phyloP scores from a whole-genome alignment of 1,140 invertebrate genomes.

The Pomacea maculata region DNA sequence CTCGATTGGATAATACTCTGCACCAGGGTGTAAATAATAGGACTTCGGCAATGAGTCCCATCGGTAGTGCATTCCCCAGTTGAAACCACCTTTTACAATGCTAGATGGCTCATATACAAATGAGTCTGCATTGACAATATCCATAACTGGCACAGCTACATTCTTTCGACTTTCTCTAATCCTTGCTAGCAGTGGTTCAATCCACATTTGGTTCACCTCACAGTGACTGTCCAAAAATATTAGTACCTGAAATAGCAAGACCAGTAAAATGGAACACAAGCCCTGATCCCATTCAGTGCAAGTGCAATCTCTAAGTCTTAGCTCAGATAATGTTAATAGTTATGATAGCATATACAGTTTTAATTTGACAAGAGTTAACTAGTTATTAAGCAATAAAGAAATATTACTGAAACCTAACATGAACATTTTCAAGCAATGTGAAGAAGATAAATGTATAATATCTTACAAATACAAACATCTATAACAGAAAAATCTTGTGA shows the following conservation, averaged over 20 bases:
- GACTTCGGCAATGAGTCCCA: constrained; percentile 59
- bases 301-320: too few relatives aligned
- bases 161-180: constrained; percentile 86
- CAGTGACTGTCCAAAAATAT: constrained; percentile 99
- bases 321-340: too few relatives aligned
- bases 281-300: too few relatives aligned
- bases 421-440: background rate
- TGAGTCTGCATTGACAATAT: constrained; percentile 96
- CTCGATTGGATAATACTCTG: constrained; percentile 41
- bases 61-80: constrained; percentile 61
- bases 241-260: constrained; percentile 76
- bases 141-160: constrained; percentile 88
- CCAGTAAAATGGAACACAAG: too few relatives aligned
- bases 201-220: constrained; percentile 95
- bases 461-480: too few relatives aligned
- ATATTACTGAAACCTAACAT: background rate
- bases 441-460: background rate
- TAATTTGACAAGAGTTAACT: background rate
- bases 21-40: constrained; percentile 20
- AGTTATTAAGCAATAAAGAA: background rate
- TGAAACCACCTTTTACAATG: constrained; percentile 60
- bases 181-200: constrained; percentile 92
- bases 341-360: too few relatives aligned
- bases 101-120: constrained; percentile 64
- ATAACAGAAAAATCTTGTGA: too few relatives aligned